Evolutionary conservation across 1,140 invertebrate species (phyloP).

Genomic region (Aphelenchoides fujianensis): DNA sequence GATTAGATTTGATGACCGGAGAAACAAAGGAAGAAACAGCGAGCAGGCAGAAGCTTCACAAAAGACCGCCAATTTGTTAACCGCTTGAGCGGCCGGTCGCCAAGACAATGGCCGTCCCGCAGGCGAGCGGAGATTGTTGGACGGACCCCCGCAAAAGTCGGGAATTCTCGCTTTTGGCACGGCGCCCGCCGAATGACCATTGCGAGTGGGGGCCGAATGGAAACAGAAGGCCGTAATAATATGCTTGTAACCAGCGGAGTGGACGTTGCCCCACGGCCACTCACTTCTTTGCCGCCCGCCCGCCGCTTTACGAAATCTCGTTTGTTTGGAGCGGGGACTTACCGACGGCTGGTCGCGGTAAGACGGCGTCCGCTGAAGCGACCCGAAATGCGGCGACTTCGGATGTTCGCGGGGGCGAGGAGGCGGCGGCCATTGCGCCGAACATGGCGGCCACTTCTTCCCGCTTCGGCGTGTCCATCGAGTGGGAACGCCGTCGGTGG

Average conservation of each 20-base stretch:
- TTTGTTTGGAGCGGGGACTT: too few relatives aligned
- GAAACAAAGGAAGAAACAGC: too few relatives aligned
- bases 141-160: neutral
- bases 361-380: neutral
- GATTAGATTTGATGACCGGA: neutral
- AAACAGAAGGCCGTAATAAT: too few relatives aligned
- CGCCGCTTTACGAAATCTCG: too few relatives aligned
- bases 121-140: neutral
- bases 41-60: too few relatives aligned
- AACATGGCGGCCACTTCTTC: neutral
- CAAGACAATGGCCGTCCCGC: too few relatives aligned
- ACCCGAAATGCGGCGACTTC: neutral
- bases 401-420: neutral
- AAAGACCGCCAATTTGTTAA: constrained; percentile 1
- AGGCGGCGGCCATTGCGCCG: neutral
- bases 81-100: neutral
- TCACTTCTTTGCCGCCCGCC: too few relatives aligned
- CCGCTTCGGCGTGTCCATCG: neutral
- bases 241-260: neutral
- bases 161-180: neutral
- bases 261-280: neutral
- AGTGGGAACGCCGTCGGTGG: neutral
- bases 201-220: neutral
- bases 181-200: neutral
- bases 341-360: neutral